A percentile compares a stretch with the other conserved stretches of the same genome.
These are phyloP conservation scores for Pao palembangensis DNA, from an alignment of 2,113 vertebrate genomes.

Conservation along the genomic window DNA sequence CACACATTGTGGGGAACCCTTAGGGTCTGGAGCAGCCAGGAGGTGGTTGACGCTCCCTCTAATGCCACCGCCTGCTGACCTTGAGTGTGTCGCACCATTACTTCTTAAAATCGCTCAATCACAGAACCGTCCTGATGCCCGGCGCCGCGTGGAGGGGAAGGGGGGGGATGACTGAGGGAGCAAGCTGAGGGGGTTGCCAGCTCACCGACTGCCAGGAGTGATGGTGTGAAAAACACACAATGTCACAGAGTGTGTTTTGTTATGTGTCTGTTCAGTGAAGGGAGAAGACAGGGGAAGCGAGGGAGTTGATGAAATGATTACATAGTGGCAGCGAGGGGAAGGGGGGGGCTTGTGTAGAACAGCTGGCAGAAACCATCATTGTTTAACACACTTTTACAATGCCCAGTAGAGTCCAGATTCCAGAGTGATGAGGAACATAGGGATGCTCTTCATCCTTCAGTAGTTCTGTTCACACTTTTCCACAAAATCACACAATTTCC, in stretches of 20 bases:
- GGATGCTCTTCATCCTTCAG: conserved; percentile 57
- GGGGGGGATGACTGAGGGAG: conserved; percentile 37
- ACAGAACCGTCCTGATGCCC: conserved; percentile 62
- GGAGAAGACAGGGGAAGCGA: conserved; percentile 73
- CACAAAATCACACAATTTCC: conserved; percentile 53
- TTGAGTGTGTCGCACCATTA: conserved; percentile 67
- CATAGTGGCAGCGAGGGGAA: conserved; percentile 66
- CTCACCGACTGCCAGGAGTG: conserved; percentile 71
- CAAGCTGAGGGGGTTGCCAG: conserved; percentile 51
- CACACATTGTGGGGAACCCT: conserved; percentile 27
- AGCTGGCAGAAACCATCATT: conserved; percentile 67
- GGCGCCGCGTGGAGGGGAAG: conserved; percentile 39
- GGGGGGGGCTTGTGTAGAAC: conserved; percentile 53
- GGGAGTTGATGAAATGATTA: conserved; percentile 82
- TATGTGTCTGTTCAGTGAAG: conserved; percentile 71
- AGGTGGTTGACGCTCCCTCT: conserved; percentile 41
- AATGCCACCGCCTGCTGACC: conserved; percentile 72
- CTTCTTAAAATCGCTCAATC: conserved; percentile 78
- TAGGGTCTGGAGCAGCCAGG: conserved; percentile 31
- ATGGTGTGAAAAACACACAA: conserved; percentile 77
- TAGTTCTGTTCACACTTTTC: conserved; percentile 44
- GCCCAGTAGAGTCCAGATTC: conserved; percentile 57
- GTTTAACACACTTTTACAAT: conserved; percentile 74
- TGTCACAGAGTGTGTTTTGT: conserved; percentile 78
- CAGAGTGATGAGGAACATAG: conserved; percentile 29